These are phyloP conservation scores for Drosophila melanica DNA, from an alignment of 1,140 invertebrate species.

Conservation along the genomic window DNA sequence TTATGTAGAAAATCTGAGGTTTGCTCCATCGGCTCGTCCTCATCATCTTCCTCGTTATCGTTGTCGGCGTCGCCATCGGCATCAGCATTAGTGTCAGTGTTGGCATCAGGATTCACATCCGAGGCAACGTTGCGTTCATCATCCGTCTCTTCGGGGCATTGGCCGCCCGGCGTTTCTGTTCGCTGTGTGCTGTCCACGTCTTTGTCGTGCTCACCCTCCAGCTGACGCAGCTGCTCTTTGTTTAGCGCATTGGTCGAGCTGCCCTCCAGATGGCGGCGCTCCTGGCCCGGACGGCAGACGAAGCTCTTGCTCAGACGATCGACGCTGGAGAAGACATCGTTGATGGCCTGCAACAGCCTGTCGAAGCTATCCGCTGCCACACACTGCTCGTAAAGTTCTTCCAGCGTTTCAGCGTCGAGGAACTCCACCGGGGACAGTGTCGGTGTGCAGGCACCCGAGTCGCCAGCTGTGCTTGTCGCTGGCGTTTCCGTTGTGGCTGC, in stretches of 20 bases:
- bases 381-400: conserved; percentile 88
- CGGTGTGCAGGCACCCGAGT: conserved; percentile 52
- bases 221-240: conserved; percentile 88
- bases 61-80: conserved; percentile 47
- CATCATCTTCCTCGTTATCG: conserved; percentile 24
- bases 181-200: conserved; percentile 32
- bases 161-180: neutral
- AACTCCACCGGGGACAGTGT: conserved; percentile 83
- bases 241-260: conserved; percentile 83
- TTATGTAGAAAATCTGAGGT: conserved; percentile 28
- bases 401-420: conserved; percentile 88
- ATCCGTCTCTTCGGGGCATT: neutral
- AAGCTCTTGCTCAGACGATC: conserved; percentile 88
- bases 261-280: conserved; percentile 79
- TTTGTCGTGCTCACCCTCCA: conserved; percentile 73
- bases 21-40: conserved; percentile 64
- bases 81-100: neutral
- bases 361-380: conserved; percentile 87
- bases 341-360: conserved; percentile 88
- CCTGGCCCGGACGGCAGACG: conserved; percentile 46
- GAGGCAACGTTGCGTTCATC: neutral
- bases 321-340: conserved; percentile 89
- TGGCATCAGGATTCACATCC: neutral
- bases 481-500: neutral
- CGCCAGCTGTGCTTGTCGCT: conserved; percentile 13